Conservation (phyloP, 2,113 vertebrate genomes). For the Lonchura striata region DNA sequence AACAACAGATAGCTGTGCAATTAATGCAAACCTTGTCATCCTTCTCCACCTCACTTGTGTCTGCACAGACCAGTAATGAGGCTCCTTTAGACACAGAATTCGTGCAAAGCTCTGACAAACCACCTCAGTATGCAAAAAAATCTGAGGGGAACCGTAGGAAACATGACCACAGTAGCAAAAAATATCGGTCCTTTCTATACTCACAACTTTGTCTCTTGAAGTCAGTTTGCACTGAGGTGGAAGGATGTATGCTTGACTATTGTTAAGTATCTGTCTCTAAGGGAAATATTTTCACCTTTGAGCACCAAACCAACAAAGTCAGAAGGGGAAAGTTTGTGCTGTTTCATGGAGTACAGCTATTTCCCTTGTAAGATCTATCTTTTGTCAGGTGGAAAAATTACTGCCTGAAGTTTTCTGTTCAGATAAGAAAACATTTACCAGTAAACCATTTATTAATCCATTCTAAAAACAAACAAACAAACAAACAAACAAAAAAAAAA, state of each 20-base stretch:
- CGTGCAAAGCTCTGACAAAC: constrained; percentile 57
- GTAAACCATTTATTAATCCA: neutral
- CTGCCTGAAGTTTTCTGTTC: neutral
- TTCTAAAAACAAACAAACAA: neutral
- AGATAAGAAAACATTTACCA: neutral
- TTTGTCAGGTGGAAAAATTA: neutral
- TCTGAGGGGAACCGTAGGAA: neutral
- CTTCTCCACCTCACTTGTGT: constrained; percentile 60
- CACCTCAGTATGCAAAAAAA: constrained; percentile 33
- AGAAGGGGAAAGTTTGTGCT: neutral
- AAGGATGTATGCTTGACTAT: accelerated
- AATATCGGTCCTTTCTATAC: neutral
- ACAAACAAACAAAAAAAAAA: too few species aligned
- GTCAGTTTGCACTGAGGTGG: neutral
- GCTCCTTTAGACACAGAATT: constrained; percentile 20
- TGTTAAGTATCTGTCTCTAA: neutral
- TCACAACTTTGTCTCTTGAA: neutral
- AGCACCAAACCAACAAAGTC: neutral
- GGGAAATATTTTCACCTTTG: neutral
- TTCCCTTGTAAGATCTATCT: neutral
- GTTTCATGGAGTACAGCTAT: neutral
- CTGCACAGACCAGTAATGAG: constrained; percentile 68
- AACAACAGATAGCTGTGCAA: constrained; percentile 72
- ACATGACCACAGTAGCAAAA: neutral
- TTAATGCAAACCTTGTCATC: constrained; percentile 71